A percentile compares a stretch with the other conserved stretches of the same genome.
Evolutionary conservation across 1,140 invertebrate species (phyloP).

Genomic region (Drosophila mojavensis): DNA sequence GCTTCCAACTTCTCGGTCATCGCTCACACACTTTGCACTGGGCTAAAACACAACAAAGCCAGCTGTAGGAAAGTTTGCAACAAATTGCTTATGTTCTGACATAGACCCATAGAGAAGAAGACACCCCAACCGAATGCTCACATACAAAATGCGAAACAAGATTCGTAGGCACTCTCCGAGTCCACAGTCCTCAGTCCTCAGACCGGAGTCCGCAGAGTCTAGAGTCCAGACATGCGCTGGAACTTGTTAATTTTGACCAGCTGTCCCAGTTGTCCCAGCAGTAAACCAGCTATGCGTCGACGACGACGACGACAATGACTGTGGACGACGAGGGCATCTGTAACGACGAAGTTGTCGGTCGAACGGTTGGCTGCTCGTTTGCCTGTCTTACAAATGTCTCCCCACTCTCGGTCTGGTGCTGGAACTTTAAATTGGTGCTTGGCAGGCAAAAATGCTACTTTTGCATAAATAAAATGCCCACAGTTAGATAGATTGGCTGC

Average conservation of each 20-base stretch:
- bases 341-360: slow-evolving; percentile 41
- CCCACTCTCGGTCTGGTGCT: slow-evolving; percentile 7
- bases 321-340: slow-evolving; percentile 8
- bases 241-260: slow-evolving; percentile 81
- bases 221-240: slow-evolving; percentile 53
- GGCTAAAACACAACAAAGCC: slow-evolving; percentile 56
- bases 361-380: slow-evolving; percentile 45
- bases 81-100: slow-evolving; percentile 76
- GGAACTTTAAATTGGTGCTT: slow-evolving; percentile 52
- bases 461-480: slow-evolving; percentile 70
- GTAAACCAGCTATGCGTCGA: slow-evolving; percentile 50
- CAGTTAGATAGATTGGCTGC: slow-evolving; percentile 51
- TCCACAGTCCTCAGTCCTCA: not conserved
- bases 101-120: slow-evolving; percentile 51
- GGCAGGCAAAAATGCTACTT: slow-evolving; percentile 61
- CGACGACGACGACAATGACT: not conserved
- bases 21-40: slow-evolving; percentile 8
- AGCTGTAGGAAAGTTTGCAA: slow-evolving; percentile 71
- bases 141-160: slow-evolving; percentile 7
- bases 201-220: not conserved
- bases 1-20: not conserved
- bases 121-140: slow-evolving; percentile 13
- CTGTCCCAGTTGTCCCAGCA: slow-evolving; percentile 72
- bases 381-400: slow-evolving; percentile 39
- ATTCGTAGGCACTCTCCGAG: slow-evolving; percentile 29